These are phyloP conservation scores for Podabrus alpinus DNA, from an alignment of 2,888 invertebrate genomes.

Conservation along the genomic window DNA sequence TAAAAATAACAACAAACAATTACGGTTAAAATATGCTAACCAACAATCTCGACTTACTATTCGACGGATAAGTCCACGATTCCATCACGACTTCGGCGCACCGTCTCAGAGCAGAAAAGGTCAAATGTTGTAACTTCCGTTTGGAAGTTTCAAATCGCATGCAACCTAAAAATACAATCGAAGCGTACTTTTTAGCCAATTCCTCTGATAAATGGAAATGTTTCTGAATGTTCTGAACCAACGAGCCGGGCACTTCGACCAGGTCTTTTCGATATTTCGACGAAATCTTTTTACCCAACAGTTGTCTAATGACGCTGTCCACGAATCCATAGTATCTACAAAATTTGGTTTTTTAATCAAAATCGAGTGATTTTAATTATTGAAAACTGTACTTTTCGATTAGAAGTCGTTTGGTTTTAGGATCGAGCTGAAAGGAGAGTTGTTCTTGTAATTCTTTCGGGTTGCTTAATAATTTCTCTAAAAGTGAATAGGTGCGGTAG, in stretches of 20 bases:
- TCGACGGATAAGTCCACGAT: constrained; percentile 75
- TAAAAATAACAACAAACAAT: constrained; percentile 46
- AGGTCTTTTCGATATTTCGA: constrained; percentile 90
- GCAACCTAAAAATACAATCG: constrained; percentile 89
- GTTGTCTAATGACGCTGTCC: constrained; percentile 84
- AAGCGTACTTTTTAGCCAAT: constrained; percentile 87
- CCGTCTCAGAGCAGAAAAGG: constrained; percentile 82
- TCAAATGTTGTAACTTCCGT: constrained; percentile 82
- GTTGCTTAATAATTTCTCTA: constrained; percentile 82
- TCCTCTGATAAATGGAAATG: constrained; percentile 82
- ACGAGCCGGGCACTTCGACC: constrained; percentile 89
- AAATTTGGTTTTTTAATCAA: constrained; percentile 10
- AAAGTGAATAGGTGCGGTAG: constrained; percentile 84
- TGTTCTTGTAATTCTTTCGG: constrained; percentile 87
- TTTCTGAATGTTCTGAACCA: constrained; percentile 81
- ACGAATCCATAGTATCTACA: constrained; percentile 89
- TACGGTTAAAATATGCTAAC: not conserved
- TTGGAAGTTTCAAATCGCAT: constrained; percentile 92
- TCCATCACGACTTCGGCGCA: constrained; percentile 90
- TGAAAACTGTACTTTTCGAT: constrained; percentile 82
- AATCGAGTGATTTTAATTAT: not conserved
- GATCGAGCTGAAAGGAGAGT: constrained; percentile 88
- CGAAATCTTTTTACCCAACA: constrained; percentile 89
- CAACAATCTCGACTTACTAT: not conserved
- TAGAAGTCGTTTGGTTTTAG: constrained; percentile 78